These are phyloP conservation scores for Heteropelma amictum DNA, from an alignment of 2,888 invertebrate genomes.

Conservation along the genomic window DNA sequence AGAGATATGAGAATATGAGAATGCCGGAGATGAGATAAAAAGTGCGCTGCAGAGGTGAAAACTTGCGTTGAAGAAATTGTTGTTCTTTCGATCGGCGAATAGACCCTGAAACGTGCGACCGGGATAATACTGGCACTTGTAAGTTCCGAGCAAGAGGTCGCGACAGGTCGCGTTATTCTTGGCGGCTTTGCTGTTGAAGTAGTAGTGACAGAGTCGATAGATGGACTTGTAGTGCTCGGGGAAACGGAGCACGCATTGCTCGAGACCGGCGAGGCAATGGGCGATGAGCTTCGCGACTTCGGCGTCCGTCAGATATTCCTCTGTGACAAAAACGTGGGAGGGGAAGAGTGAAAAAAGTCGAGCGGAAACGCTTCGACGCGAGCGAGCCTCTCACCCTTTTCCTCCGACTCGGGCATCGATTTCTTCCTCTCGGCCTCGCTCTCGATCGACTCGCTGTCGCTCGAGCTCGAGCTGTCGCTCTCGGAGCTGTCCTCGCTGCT, in stretches of 20 bases:
- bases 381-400: slow-evolving; percentile 61
- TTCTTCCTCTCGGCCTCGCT: slow-evolving; percentile 78
- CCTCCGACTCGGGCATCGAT: slow-evolving; percentile 49
- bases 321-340: slow-evolving; percentile 42
- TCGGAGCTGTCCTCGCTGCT: slow-evolving; percentile 81
- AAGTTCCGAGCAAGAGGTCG: slow-evolving; percentile 85
- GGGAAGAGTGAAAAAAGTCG: not conserved
- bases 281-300: slow-evolving; percentile 82
- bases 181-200: slow-evolving; percentile 85
- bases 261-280: slow-evolving; percentile 87
- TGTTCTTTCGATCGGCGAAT: slow-evolving; percentile 90
- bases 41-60: not conserved
- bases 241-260: slow-evolving; percentile 91
- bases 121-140: slow-evolving; percentile 81
- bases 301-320: slow-evolving; percentile 77
- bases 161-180: slow-evolving; percentile 85
- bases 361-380: not conserved
- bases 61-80: slow-evolving; percentile 93
- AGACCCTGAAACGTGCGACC: slow-evolving; percentile 87
- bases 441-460: slow-evolving; percentile 79
- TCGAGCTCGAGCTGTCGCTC: slow-evolving; percentile 79
- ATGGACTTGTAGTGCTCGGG: slow-evolving; percentile 96
- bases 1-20: not conserved
- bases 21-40: no score
- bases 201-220: slow-evolving; percentile 91